Evolutionary conservation across 2,888 invertebrate species (phyloP).

Genomic region (Cerastis rubricosa): DNA sequence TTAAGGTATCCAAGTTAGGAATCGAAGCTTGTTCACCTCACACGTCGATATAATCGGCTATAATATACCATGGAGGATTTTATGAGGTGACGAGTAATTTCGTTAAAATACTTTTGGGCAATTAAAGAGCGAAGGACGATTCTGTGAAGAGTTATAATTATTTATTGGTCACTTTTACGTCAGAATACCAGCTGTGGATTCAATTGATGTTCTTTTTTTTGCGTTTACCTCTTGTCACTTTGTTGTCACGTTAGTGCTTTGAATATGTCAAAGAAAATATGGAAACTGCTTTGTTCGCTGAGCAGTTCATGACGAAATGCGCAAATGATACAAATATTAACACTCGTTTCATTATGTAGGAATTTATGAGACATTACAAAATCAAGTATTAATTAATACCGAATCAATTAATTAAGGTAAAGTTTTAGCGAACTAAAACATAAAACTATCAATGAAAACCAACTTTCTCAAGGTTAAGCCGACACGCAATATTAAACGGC

Average conservation of each 20-base stretch:
- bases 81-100: conserved; percentile 58
- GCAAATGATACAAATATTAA: neutral
- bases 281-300: neutral
- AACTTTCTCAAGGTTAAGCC: neutral
- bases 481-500: conserved; percentile 4
- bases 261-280: neutral
- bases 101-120: conserved; percentile 39
- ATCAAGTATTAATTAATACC: neutral
- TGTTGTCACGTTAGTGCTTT: no score
- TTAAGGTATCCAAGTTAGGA: conserved; percentile 46
- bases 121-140: conserved; percentile 33
- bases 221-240: no score
- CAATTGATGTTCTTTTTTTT: neutral
- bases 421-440: neutral
- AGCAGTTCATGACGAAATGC: neutral
- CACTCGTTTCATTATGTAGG: neutral
- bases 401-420: neutral
- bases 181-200: neutral
- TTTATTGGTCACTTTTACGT: neutral
- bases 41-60: conserved; percentile 50
- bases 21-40: conserved; percentile 52
- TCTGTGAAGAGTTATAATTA: conserved; percentile 13
- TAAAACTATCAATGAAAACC: neutral
- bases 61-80: conserved; percentile 36
- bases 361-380: neutral